Conservation (phyloP, 2,113 vertebrate species). For the Lasiurus borealis region DNA sequence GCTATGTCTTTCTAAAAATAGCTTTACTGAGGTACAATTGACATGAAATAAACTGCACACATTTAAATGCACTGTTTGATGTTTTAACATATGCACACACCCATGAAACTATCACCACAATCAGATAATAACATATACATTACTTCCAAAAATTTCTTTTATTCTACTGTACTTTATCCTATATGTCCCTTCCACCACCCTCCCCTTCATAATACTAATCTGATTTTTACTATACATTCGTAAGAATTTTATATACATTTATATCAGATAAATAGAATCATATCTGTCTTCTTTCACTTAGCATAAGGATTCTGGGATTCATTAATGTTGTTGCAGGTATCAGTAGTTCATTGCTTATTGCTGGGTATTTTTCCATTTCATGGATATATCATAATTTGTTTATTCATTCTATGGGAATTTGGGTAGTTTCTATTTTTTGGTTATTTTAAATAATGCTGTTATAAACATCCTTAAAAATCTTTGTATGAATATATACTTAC, state of each 20-base stretch:
- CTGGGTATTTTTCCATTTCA: background rate
- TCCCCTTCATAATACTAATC: background rate
- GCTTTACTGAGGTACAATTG: background rate
- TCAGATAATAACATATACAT: background rate
- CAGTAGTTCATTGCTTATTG: background rate
- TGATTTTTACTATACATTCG: background rate
- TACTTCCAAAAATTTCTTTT: background rate
- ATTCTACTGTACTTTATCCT: background rate
- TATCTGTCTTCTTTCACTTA: background rate
- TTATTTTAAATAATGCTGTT: background rate
- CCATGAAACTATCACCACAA: background rate
- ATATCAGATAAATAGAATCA: background rate
- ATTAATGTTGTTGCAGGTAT: background rate
- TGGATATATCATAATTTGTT: rapidly evolving
- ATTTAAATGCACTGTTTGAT: background rate
- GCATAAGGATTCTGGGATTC: background rate
- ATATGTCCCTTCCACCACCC: background rate
- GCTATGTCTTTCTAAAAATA: background rate
- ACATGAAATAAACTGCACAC: background rate
- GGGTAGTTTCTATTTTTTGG: background rate
- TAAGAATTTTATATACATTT: background rate
- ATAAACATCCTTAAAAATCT: background rate
- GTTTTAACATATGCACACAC: background rate
- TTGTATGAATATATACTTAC: background rate
- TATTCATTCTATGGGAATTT: background rate